Evolutionary conservation across 2,113 vertebrate species (phyloP), one percentile per base, ranked within the genome.

Genomic region (Microtus montanus): DNA sequence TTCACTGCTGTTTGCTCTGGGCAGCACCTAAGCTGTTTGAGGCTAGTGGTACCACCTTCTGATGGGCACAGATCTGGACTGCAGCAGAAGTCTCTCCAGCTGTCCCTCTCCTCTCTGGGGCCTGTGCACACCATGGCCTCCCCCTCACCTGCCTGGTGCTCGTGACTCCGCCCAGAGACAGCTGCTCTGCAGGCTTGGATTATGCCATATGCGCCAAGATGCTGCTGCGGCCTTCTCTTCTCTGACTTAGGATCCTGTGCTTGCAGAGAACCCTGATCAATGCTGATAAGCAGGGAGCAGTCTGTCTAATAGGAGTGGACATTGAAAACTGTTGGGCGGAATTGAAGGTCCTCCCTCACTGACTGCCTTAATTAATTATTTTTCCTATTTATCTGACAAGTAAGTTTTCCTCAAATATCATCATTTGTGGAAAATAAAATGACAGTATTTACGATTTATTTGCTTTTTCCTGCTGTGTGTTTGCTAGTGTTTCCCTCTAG

Each of bases 391-490:
- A 80, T 54, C 41, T 90, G 87, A 88, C 80, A 38, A 88, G 47
- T 63, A 7, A 92, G 33, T 17, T 78, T 75, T 83, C 38, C 30
- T 88, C 35, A 94, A 49, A 87, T 90, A 63, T 1, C 13, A 41
- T 90, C 12, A 84, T 90, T 87, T 70, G 82, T 75, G 13, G 49
- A 91, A 91, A 92, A 85, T 61, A 73, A 79, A 91, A 30, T 89
- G 17, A 71, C 19, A 77, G 14, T 64, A 87, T 92, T 92, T 92
- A 14, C 6, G 20, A 64, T 74, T 74, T 92, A 19, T 79, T 92
- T 90, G 26, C 22, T 82, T 90, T 64, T 61, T 80, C 26, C 17
- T 64, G 26, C 38, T 86, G 30, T 66, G 1, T 70, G 19, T 66
- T 70, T 84, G 47, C 10, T 33, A 22, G 14, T 38, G 3, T 61